Base-by-base conservation (phyloP, 1,140 invertebrate genomes). In the Meloidogyne chitwoodi region DNA sequence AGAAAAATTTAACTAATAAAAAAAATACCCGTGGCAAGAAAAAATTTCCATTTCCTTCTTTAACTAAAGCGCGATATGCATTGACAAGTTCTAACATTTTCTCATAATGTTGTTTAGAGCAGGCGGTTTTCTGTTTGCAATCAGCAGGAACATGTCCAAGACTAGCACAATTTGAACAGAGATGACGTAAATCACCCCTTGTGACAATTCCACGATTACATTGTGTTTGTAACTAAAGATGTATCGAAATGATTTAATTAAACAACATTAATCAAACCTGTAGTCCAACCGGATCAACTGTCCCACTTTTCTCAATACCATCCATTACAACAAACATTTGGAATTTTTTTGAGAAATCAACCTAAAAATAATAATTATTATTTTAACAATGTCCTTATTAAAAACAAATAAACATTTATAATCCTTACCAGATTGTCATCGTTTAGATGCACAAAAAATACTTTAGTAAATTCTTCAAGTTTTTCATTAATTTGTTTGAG, bases 361-460 rank as follows among this genome's bases (percentile, higher is more conserved):
- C 22, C 44, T 41, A 73, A 27, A 14, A 56, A 22, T 44, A 41
- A 8, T 19, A 14, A 26, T 67, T 8, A 71, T 22, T 44, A 31
- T 26, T 69, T 26, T 16, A 11, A 24, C 22, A 62, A 48, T 62
- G 27, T 16, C n/a, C n/a, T n/a, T n/a, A n/a, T n/a, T n/a, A n/a
- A n/a, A n/a, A n/a, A n/a, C n/a, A n/a, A n/a, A n/a, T n/a, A n/a
- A n/a, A n/a, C n/a, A n/a, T n/a, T n/a, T n/a, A n/a, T n/a, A n/a
- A n/a, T 56, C 4, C 4, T n/a, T 26, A 73, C 56, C 14, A 73
- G 6, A 14, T 26, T 64, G 24, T 73, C 71, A 11, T 73, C 71
- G 14, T 64, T 61, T 1, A 73, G 71, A 63, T 73, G 71, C 8
- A 73, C 71, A 73, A 73, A 73, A 34, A 73, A 73, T 34, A 63